Evolutionary conservation across 2,888 invertebrate species (phyloP).

Genomic region (Pharmacophagus antenor): DNA sequence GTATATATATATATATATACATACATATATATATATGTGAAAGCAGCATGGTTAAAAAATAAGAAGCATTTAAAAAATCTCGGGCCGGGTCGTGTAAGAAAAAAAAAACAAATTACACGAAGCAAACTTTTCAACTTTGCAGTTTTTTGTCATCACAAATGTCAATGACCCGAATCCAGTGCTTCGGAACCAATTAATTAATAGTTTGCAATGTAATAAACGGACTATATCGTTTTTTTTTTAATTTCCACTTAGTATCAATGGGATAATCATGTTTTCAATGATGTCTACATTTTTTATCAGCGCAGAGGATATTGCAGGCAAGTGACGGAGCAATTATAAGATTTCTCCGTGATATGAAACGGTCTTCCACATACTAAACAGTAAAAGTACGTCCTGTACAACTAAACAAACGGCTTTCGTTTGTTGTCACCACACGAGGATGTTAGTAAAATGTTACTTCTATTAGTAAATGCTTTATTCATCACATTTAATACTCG

Average conservation of each 20-base stretch:
- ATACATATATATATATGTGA: too few species aligned
- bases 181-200: conserved; percentile 35
- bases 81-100: neutral
- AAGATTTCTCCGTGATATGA: conserved; percentile 23
- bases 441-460: conserved; percentile 34
- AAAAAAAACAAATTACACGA: neutral
- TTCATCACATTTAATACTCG: too few species aligned
- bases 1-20: too few species aligned
- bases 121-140: conserved; percentile 10
- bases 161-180: conserved; percentile 22
- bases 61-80: neutral
- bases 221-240: neutral
- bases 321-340: conserved; percentile 17
- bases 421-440: conserved; percentile 35
- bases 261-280: neutral
- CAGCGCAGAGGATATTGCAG: neutral
- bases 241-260: neutral
- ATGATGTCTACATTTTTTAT: neutral
- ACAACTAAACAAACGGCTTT: conserved; percentile 43
- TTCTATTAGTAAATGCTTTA: neutral
- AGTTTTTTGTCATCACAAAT: conserved; percentile 11
- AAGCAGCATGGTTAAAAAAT: neutral
- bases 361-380: conserved; percentile 30
- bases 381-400: conserved; percentile 40
- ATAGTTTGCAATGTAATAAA: conserved; percentile 14